Evolutionary conservation across 1,140 invertebrate genomes (phyloP), one percentile per base, ranked within the genome.

Genomic region (Hylyphantes graminicola): DNA sequence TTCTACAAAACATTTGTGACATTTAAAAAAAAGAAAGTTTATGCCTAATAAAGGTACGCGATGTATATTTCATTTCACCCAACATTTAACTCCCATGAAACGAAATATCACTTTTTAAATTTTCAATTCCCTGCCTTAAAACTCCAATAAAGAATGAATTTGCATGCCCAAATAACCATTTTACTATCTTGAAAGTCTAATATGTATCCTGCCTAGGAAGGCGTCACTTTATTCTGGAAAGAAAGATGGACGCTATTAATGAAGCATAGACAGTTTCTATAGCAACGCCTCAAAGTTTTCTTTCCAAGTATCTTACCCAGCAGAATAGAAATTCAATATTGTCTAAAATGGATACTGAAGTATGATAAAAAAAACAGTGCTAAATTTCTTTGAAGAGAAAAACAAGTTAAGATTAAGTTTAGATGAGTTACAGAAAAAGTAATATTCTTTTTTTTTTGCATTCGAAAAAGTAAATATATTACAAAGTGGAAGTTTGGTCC

Each of bases 401-500:
- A 57, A 74, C 57, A 53, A 74, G 72, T 74, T 74, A 74, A 74
- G 72, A 74, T 74, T 74, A 55, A 74, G 57, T 21, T 35, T 35
- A 74, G 72, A 74, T 74, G 53, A 57, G 72, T 55, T 57, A 74
- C 72, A 74, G 54, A n/a, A 35, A 35, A 35, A 35, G 5, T 53
- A 57, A 74, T 74, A 74, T 57, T 74, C 72, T 74, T 53, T 74
- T 50, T 55, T 21, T 55, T 57, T 51, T 74, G 54, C 68, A 70
- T 74, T 74, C 53, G n/a, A 50, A 57, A 61, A 57, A 57, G 72
- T 74, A 74, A 74, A 74, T 74, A 74, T 74, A 21, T 74, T 74
- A 35, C 72, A 57, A 13, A 35, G 35, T 35, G 5, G 35, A 35
- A 35, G 35, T 35, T 35, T 35, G 5, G 35, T 35, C 1, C 35